Evolutionary conservation across 2,113 vertebrate genomes (phyloP), one percentile per base, ranked within the genome.

Genomic region (Neolamprologus longior): DNA sequence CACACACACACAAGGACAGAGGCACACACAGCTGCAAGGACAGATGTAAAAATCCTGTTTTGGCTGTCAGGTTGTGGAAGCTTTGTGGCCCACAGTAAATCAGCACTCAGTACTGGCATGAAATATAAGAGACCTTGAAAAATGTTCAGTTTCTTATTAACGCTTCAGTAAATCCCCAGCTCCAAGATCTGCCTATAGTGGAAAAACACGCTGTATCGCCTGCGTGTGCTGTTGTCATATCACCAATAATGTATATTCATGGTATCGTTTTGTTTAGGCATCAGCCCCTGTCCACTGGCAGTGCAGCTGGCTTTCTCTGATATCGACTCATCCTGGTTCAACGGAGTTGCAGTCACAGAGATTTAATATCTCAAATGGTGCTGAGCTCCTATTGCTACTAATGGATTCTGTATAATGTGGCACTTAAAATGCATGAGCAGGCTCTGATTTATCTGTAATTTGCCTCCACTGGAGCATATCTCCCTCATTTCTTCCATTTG

Each of bases 361-460:
- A 96, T 94, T 95, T 94, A 95, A 95, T 94, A 94, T 94, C 93
- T 92, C 80, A 87, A 92, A 90, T 92, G 84, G 68, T 93, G 92
- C 89, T 94, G 91, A 92, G 94, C 88, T 94, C 83, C 94, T 93
- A 88, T 89, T 92, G 93, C 91, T 90, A 83, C 92, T 95, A 95
- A 96, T 95, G 92, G 92, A 93, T 95, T 94, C 88, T 89, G 93
- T 94, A 94, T 95, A 96, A 95, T 95, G 93, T 91, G 90, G 89
- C 93, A 92, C 93, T 95, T 94, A 94, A 95, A 96, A 96, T 95
- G 94, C 92, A 95, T 94, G 92, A 95, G 91, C 90, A 89, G 82
- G 50, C 85, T 82, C 90, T 94, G 94, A 95, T 95, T 94, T 95
- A 94, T 95, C 93, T 93, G 92, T 94, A 93, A 96, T 95, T 95